Evolutionary conservation across 2,797 vertebrate genomes (phyloP).

Genomic region (Distichodus sexfasciatus): DNA sequence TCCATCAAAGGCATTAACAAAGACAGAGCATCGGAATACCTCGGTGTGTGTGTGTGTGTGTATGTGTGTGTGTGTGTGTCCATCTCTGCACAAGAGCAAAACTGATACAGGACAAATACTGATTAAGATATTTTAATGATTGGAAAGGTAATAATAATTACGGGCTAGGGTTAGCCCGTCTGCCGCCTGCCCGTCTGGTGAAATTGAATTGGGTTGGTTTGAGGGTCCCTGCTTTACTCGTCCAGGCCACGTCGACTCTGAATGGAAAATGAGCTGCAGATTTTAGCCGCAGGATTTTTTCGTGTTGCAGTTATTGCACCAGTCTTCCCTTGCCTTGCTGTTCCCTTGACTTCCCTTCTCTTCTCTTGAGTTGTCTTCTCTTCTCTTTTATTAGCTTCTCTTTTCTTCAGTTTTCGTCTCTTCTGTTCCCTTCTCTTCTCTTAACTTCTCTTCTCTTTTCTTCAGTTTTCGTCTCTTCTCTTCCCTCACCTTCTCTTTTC

Average conservation of each 20-base stretch:
- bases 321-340: too few relatives aligned
- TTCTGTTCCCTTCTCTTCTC: neutral
- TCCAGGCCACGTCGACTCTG: too few relatives aligned
- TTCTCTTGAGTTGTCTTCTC: neutral
- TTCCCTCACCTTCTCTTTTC: neutral
- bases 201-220: too few relatives aligned
- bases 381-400: neutral
- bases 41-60: constrained; percentile 2
- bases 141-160: too few relatives aligned
- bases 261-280: neutral
- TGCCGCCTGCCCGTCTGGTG: too few relatives aligned
- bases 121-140: too few relatives aligned
- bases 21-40: constrained; percentile 35
- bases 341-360: neutral
- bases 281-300: too few relatives aligned
- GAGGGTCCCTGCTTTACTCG: too few relatives aligned
- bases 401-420: neutral
- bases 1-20: constrained; percentile 43
- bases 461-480: neutral
- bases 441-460: neutral
- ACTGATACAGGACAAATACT: too few relatives aligned
- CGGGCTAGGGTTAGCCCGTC: too few relatives aligned
- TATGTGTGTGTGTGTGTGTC: neutral
- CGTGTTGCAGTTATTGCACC: too few relatives aligned
- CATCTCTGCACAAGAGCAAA: too few relatives aligned